phyloP scores from a whole-genome alignment of 2,797 vertebrate species.

The Loriculus beryllinus region DNA sequence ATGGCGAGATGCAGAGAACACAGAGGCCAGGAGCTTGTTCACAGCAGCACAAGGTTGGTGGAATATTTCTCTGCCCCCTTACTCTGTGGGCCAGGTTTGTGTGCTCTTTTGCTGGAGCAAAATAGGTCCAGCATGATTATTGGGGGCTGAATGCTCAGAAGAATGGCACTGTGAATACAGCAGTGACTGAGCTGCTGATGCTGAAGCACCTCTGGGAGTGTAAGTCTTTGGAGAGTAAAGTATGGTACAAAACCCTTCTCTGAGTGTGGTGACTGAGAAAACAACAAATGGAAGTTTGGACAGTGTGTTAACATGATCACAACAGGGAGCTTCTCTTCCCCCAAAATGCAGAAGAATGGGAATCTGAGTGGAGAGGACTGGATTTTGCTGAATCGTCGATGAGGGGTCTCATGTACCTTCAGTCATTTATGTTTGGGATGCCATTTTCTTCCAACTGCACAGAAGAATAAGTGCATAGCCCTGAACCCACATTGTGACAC shows the following conservation, averaged over 20 bases:
- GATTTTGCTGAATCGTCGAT: background rate
- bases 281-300: background rate
- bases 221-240: background rate
- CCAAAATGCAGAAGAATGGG: background rate
- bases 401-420: background rate
- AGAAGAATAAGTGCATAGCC: background rate
- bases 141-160: background rate
- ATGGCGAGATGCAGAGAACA: background rate
- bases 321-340: background rate
- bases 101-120: background rate
- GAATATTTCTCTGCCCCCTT: background rate
- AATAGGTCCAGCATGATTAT: background rate
- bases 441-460: background rate
- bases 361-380: background rate
- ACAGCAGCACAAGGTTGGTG: fast-evolving
- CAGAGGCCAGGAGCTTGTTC: fast-evolving
- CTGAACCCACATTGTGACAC: background rate
- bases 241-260: background rate
- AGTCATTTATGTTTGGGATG: background rate
- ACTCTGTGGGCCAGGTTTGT: background rate
- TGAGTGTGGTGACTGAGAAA: background rate
- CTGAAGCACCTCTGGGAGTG: background rate
- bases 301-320: background rate
- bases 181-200: background rate
- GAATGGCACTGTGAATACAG: background rate